Conservation (phyloP, 2,797 vertebrate species). For the Apodemus agrarius region DNA sequence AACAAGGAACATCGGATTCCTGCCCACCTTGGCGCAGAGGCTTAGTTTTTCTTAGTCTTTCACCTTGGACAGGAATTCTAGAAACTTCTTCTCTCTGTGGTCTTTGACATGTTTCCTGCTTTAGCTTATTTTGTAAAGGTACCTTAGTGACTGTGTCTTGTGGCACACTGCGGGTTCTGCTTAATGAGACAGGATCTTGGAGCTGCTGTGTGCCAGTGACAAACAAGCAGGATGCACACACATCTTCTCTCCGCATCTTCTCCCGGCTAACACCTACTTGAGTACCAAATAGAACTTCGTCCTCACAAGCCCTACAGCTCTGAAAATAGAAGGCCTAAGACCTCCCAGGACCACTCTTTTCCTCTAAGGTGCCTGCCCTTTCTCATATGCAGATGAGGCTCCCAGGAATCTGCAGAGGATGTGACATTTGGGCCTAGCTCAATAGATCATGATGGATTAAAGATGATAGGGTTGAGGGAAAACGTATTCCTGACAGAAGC, state of each 20-base stretch:
- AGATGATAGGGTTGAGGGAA: not conserved
- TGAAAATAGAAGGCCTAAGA: not conserved
- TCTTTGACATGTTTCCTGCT: no score
- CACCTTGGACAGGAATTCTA: not conserved
- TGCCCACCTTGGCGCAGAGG: not conserved
- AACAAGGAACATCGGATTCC: not conserved
- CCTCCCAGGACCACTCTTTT: not conserved
- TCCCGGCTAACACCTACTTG: not conserved
- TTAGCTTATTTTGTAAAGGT: not conserved
- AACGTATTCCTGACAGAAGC: not conserved
- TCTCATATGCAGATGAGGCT: not conserved
- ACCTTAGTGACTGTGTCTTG: not conserved
- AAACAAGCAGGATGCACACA: not conserved
- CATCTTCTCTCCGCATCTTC: not conserved
- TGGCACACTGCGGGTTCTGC: no score
- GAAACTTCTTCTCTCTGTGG: not conserved
- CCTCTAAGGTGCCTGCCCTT: not conserved
- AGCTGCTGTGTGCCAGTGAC: not conserved
- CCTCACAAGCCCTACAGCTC: not conserved
- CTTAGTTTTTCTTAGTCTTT: not conserved
- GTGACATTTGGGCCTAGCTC: not conserved
- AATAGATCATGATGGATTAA: not conserved
- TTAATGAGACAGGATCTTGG: not conserved
- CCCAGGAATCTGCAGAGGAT: not conserved
- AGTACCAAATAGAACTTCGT: not conserved